phyloP scores from a whole-genome alignment of 2,888 invertebrate species.

The Dugesia japonica region DNA sequence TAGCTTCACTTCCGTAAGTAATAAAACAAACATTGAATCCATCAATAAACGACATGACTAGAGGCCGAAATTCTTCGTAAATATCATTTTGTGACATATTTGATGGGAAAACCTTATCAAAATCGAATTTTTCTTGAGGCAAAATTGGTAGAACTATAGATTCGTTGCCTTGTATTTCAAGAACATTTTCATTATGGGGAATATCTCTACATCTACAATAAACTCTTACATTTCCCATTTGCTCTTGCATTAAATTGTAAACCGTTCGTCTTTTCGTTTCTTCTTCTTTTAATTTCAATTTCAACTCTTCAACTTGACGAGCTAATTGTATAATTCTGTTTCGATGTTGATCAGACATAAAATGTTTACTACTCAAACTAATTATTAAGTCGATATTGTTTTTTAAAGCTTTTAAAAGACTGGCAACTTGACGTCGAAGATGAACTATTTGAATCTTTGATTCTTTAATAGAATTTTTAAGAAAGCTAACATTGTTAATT shows the following conservation, averaged over 20 bases:
- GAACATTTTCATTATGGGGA: not conserved
- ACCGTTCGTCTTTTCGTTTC: not conserved
- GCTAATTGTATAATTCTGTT: not conserved
- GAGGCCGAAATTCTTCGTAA: constrained; percentile 31
- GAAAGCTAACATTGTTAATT: not conserved
- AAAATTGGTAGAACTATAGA: not conserved
- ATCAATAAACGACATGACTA: constrained; percentile 32
- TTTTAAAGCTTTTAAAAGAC: not conserved
- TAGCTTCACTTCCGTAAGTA: constrained; percentile 33
- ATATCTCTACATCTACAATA: constrained; percentile 25
- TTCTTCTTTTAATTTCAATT: constrained; percentile 4
- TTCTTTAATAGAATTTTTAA: not conserved
- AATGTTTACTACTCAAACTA: constrained; percentile 10
- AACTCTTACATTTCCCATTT: constrained; percentile 21
- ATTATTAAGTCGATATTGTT: not conserved
- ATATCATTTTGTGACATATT: constrained; percentile 22
- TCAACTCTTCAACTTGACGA: not conserved
- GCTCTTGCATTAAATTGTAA: constrained; percentile 23
- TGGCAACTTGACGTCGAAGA: not conserved
- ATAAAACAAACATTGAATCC: constrained; percentile 33
- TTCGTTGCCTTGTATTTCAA: not conserved
- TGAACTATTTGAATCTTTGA: not conserved
- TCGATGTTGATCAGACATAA: not conserved
- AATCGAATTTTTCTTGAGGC: not conserved
- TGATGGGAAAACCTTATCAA: not conserved